A percentile compares a stretch with the other conserved stretches of the same genome.
These are phyloP conservation scores for Forbesichthys papilliferus DNA, from an alignment of 2,113 vertebrate species.

Conservation along the genomic window DNA sequence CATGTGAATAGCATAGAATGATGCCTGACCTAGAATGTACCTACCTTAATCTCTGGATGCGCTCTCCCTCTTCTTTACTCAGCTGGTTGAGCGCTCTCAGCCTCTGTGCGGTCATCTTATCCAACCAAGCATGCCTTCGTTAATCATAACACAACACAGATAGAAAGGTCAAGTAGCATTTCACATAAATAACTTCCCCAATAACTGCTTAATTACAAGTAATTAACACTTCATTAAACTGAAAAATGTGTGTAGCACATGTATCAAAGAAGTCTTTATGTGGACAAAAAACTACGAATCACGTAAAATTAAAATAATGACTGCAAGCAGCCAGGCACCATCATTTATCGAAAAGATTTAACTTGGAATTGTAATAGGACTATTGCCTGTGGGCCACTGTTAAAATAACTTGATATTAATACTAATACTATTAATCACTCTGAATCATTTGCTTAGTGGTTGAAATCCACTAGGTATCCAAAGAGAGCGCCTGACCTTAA, in stretches of 20 bases:
- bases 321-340: slow-evolving; percentile 33
- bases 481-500: slow-evolving; percentile 63
- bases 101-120: slow-evolving; percentile 62
- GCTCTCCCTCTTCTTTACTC: slow-evolving; percentile 60
- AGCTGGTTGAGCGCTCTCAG: slow-evolving; percentile 62
- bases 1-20: too few species aligned
- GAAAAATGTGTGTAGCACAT: slow-evolving; percentile 39
- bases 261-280: slow-evolving; percentile 48
- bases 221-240: slow-evolving; percentile 61
- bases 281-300: slow-evolving; percentile 40
- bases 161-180: slow-evolving; percentile 27
- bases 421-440: not conserved
- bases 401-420: slow-evolving; percentile 37
- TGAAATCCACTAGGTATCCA: not conserved
- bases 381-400: slow-evolving; percentile 47
- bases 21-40: not conserved
- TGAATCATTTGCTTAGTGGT: not conserved
- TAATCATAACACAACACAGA: slow-evolving; percentile 27
- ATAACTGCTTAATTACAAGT: not conserved
- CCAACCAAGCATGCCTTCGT: slow-evolving; percentile 71
- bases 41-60: slow-evolving; percentile 66
- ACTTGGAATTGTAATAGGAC: slow-evolving; percentile 51
- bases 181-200: slow-evolving; percentile 23
- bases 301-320: slow-evolving; percentile 45
- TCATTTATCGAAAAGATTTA: slow-evolving; percentile 53